Evolutionary conservation across 2,113 vertebrate species (phyloP).

Genomic region (Zosterops lateralis): DNA sequence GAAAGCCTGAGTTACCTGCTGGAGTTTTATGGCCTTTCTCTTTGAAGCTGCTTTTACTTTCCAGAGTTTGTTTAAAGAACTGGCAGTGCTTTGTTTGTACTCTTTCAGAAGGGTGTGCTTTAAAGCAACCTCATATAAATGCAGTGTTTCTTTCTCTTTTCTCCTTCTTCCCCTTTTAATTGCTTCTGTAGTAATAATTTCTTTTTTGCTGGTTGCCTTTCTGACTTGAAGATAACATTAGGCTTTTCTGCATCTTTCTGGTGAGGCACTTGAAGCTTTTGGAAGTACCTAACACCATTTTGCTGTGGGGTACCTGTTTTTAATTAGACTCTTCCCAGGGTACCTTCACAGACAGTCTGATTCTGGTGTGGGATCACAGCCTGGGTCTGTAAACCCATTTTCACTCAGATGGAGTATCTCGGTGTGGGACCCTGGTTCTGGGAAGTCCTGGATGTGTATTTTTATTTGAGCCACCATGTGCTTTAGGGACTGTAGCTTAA

Average conservation of each 20-base stretch:
- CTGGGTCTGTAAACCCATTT: neutral
- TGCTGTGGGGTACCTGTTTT: neutral
- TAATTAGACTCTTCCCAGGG: neutral
- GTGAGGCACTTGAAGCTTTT: neutral
- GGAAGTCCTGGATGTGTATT: neutral
- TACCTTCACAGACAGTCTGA: neutral
- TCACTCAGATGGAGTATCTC: neutral
- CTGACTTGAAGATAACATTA: neutral
- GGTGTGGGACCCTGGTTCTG: neutral
- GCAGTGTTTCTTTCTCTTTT: neutral
- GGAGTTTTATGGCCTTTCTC: slow-evolving; percentile 48
- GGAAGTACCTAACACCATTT: neutral
- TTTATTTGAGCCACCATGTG: neutral
- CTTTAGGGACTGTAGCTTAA: neutral
- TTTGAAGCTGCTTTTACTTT: slow-evolving; percentile 17
- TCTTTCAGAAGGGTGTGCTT: neutral
- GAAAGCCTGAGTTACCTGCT: slow-evolving; percentile 3
- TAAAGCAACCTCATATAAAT: neutral
- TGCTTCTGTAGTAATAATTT: neutral
- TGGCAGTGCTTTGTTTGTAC: neutral
- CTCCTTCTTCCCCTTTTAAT: neutral
- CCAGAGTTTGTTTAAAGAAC: slow-evolving; percentile 21
- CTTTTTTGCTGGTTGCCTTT: neutral
- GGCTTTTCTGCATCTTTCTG: neutral
- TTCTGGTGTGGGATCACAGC: neutral